These are phyloP conservation scores for Sarcophaga variegata DNA, from an alignment of 2,888 invertebrate genomes.

Conservation along the genomic window DNA sequence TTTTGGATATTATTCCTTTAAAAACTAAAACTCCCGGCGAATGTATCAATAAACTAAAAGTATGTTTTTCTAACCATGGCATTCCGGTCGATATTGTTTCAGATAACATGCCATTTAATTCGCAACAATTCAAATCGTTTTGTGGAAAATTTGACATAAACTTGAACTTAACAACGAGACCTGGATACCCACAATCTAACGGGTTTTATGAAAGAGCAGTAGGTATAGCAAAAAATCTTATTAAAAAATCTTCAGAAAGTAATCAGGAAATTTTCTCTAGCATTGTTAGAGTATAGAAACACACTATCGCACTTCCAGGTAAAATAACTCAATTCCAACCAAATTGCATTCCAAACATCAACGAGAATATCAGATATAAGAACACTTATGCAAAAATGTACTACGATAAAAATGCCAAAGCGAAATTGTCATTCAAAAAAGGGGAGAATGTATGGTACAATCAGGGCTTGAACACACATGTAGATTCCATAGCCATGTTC, in stretches of 20 bases:
- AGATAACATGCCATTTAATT: too few relatives aligned
- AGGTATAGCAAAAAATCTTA: too few relatives aligned
- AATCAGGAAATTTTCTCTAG: too few relatives aligned
- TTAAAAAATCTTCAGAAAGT: not conserved
- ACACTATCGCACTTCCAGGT: conserved; percentile 19
- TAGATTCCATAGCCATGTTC: too few relatives aligned
- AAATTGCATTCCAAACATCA: not conserved
- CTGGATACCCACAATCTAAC: too few relatives aligned
- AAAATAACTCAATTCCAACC: not conserved
- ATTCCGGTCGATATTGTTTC: too few relatives aligned
- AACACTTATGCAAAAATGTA: conserved; percentile 12
- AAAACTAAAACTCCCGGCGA: conserved; percentile 64
- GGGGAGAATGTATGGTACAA: conserved; percentile 36
- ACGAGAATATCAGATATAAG: conserved; percentile 1
- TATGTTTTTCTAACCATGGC: too few relatives aligned
- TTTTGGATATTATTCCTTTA: conserved; percentile 67
- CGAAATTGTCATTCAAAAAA: conserved; percentile 12
- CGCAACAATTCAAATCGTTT: conserved; percentile 46
- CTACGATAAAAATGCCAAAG: conserved; percentile 6
- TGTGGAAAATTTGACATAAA: conserved; percentile 39
- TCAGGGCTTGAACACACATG: not conserved
- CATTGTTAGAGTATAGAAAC: conserved; percentile 53
- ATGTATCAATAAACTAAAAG: conserved; percentile 26
- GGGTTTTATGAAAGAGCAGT: too few relatives aligned
- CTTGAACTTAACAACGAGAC: not conserved